phyloP scores from a whole-genome alignment of 2,888 invertebrate genomes.

The Microctonus aethiopoides region DNA sequence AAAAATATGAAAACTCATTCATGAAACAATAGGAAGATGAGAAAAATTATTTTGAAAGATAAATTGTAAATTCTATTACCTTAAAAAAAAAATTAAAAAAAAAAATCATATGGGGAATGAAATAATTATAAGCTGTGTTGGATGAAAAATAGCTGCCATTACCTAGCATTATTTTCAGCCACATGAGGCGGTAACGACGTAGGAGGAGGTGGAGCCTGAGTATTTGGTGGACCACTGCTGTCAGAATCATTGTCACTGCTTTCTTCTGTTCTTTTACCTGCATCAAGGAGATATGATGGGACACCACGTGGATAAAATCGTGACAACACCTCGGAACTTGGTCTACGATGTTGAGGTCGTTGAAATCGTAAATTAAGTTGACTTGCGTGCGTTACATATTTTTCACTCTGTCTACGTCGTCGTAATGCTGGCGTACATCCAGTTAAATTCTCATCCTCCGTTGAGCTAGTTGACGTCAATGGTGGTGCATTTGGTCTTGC shows the following conservation, averaged over 20 bases:
- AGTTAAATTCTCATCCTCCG: constrained; percentile 63
- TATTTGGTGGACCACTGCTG: constrained; percentile 55
- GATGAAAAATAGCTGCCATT: constrained; percentile 27
- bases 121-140: background rate
- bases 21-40: no score
- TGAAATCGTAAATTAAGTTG: constrained; percentile 85
- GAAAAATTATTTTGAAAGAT: no score
- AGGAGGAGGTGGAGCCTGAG: constrained; percentile 57
- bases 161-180: constrained; percentile 65
- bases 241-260: constrained; percentile 65
- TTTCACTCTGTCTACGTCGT: constrained; percentile 81
- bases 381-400: constrained; percentile 87
- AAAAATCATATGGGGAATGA: background rate
- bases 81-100: background rate
- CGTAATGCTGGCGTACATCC: constrained; percentile 77
- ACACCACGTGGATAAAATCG: constrained; percentile 60
- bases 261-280: constrained; percentile 59
- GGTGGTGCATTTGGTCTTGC: constrained; percentile 57
- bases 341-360: constrained; percentile 69
- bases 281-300: constrained; percentile 61
- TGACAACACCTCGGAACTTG: constrained; percentile 58
- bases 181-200: constrained; percentile 60
- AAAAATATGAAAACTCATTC: no score
- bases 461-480: constrained; percentile 60
- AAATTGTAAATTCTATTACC: no score